Evolutionary conservation across 2,113 vertebrate species (phyloP).

Genomic region (Platichthys stellatus): DNA sequence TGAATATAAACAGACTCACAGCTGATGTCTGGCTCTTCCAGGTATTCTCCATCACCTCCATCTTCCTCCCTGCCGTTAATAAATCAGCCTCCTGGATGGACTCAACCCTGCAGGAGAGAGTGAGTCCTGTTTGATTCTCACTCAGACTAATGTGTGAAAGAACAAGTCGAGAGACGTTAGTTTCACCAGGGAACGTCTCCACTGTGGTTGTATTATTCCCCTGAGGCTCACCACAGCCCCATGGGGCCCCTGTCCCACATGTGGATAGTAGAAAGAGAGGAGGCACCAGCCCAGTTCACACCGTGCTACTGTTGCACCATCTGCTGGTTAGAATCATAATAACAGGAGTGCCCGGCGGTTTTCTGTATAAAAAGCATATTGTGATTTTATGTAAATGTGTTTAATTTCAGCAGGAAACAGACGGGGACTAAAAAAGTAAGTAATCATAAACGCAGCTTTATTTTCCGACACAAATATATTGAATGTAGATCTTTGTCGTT

Average conservation of each 20-base stretch:
- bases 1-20: neutral
- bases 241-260: neutral
- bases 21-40: conserved; percentile 46
- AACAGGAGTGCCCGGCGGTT: neutral
- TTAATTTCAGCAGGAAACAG: conserved; percentile 44
- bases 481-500: too few species aligned
- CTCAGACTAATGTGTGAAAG: neutral
- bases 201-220: conserved; percentile 7
- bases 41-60: conserved; percentile 56
- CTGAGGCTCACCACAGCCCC: neutral
- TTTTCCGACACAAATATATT: neutral
- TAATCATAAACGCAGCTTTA: neutral
- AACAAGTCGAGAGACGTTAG: neutral
- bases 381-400: neutral
- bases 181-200: too few species aligned
- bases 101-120: conserved; percentile 41
- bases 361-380: neutral
- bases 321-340: conserved; percentile 48
- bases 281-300: neutral
- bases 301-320: conserved; percentile 39
- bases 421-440: conserved; percentile 50
- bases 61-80: conserved; percentile 52
- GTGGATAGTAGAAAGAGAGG: neutral
- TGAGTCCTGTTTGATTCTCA: conserved; percentile 43
- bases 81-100: conserved; percentile 52